Evolutionary conservation across 2,888 invertebrate genomes (phyloP).

Genomic region (Maniola hyperantus): DNA sequence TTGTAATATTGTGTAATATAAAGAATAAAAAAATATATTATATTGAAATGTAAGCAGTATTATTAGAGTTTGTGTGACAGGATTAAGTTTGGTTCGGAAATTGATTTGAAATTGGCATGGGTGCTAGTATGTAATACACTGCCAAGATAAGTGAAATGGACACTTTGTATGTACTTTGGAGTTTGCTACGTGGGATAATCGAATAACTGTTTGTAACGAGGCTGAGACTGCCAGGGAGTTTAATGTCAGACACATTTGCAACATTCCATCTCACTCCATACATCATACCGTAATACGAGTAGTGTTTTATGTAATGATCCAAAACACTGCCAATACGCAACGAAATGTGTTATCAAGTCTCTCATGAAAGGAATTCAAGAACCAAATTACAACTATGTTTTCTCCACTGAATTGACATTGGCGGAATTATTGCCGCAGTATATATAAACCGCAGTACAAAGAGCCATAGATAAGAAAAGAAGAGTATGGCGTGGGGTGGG

Average conservation of each 20-base stretch:
- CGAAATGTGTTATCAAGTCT: neutral
- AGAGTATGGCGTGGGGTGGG: neutral
- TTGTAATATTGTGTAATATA: constrained; percentile 22
- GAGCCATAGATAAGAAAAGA: too few species aligned
- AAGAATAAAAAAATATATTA: constrained; percentile 20
- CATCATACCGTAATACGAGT: neutral
- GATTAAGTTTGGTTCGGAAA: constrained; percentile 27
- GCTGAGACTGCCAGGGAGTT: neutral
- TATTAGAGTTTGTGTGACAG: constrained; percentile 38
- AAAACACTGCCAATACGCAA: too few species aligned
- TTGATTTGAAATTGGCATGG: constrained; percentile 39
- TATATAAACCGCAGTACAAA: too few species aligned
- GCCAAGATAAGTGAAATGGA: constrained; percentile 42
- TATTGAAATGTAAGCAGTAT: constrained; percentile 43
- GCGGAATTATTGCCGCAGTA: too few species aligned
- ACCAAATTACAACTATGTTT: too few species aligned
- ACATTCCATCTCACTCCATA: neutral
- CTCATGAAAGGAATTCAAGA: too few species aligned
- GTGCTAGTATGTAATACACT: constrained; percentile 47
- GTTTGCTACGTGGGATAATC: constrained; percentile 1
- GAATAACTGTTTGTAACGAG: neutral
- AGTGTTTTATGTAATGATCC: too few species aligned
- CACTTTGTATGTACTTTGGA: constrained; percentile 23
- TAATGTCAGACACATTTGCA: neutral
- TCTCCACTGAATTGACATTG: too few species aligned